Conservation (phyloP, 2,797 vertebrate species). For the Hybognathus amarus region DNA sequence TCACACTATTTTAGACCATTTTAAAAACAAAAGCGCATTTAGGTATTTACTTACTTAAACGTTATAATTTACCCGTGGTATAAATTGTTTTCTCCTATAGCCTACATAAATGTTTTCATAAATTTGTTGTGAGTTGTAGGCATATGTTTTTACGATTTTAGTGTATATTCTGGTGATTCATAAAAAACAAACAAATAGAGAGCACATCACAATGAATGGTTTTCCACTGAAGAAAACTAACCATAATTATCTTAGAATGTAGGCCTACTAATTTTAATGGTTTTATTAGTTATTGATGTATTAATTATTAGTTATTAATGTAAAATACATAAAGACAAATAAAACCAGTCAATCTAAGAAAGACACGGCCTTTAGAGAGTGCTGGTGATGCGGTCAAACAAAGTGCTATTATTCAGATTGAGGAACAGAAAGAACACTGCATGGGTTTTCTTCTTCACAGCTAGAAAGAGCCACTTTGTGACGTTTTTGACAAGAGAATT, state of each 20-base stretch:
- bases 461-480: slow-evolving; percentile 7
- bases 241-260: not conserved
- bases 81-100: not conserved
- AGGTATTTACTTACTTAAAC: not conserved
- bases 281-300: not conserved
- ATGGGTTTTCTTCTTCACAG: not conserved
- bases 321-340: not conserved
- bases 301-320: not conserved
- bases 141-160: not conserved
- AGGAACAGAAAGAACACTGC: slow-evolving; percentile 14
- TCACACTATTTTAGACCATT: not conserved
- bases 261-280: not conserved
- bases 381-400: not conserved
- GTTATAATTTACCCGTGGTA: not conserved
- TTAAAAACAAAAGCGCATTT: not conserved
- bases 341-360: not conserved
- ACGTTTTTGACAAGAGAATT: not conserved
- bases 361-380: not conserved
- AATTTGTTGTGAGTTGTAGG: not conserved
- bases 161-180: not conserved
- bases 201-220: not conserved
- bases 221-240: not conserved
- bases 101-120: not conserved
- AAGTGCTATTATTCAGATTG: not conserved
- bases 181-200: not conserved